Percentiles rank a stretch among this genome's conserved stretches.
phyloP scores from a whole-genome alignment of 2,888 invertebrate species.

The Lasioglossum oenotherae region DNA sequence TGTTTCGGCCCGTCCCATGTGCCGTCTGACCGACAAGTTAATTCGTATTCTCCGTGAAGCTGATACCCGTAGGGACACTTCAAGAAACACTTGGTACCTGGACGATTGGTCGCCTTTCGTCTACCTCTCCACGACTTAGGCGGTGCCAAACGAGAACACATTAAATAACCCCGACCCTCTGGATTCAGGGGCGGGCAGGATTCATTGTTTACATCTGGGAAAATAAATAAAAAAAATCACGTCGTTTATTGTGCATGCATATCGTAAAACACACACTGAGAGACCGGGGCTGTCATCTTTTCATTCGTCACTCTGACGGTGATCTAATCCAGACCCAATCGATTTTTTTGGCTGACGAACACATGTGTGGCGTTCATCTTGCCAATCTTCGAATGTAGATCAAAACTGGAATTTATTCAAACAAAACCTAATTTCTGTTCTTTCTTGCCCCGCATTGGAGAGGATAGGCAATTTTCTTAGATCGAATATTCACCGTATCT shows the following conservation, averaged over 20 bases:
- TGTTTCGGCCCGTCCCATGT: constrained; percentile 84
- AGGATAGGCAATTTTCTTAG: too few species aligned
- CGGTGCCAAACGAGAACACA: constrained; percentile 82
- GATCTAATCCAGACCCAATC: too few species aligned
- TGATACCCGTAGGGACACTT: constrained; percentile 84
- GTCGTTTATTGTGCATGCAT: background rate
- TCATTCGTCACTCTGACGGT: background rate
- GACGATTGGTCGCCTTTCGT: constrained; percentile 80
- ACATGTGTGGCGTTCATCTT: background rate
- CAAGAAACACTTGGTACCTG: constrained; percentile 85
- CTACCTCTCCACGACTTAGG: constrained; percentile 78
- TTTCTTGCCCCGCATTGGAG: too few species aligned
- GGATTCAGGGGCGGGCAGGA: constrained; percentile 84
- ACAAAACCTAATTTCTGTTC: too few species aligned
- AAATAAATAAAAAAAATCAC: constrained; percentile 17
- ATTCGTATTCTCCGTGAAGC: constrained; percentile 84
- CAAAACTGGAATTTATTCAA: too few species aligned
- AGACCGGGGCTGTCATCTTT: background rate
- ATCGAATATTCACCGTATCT: too few species aligned
- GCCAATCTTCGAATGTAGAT: too few species aligned
- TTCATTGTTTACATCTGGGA: constrained; percentile 76
- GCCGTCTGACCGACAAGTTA: constrained; percentile 84
- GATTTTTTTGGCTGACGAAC: background rate
- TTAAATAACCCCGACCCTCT: constrained; percentile 84
- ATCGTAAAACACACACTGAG: background rate